Base-by-base conservation (phyloP, 2,797 vertebrate species). In the Anisognathus igniventris region DNA sequence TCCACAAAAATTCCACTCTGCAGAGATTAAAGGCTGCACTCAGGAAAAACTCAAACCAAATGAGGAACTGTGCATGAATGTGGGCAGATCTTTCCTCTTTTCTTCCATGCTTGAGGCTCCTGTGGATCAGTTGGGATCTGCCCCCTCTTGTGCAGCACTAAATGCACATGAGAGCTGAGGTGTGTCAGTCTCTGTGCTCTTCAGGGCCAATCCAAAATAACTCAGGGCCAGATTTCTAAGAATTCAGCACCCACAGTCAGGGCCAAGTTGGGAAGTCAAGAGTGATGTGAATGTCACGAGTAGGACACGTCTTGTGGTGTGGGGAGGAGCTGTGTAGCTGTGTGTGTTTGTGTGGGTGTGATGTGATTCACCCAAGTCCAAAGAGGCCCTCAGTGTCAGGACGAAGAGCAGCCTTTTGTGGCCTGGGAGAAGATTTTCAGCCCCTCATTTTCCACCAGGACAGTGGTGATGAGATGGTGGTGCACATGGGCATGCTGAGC, bases 211-310 rank as follows among this genome's bases (percentile, higher is more conserved):
- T 71, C 84, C 80, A 81, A 88, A 94, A 92, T 76, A 95, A 71
- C 74, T 64, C 83, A 57, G 48, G 77, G 67, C 83, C 94, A 95
- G 84, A 83, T 93, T 95, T 95, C 92, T 88, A 95, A 94, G 92
- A 95, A 95, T 77, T 93, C 86, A 51, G 40, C 83, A 85, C 67
- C 90, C 90, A 78, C 81, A 30, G 48, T 14, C 67, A 74, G 51
- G 76, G 56, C 80, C 80, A 82, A 95, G 90, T 53, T 66, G 62
- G 79, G 82, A 91, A 91, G 73, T 88, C 85, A n/a, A n/a, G 88
- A 72, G 30, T 4, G 50, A 90, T 86, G 62, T 53, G 84, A 28
- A 64, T 64, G 80, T 89, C 88, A 91, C 24, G 50, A 95, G 92
- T 54, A 93, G 87, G 91, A 93, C 79, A 88, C 0, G 2, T 74